Percentiles rank a stretch among this genome's conserved stretches.
Conservation (phyloP, 2,888 invertebrate species). For the Macrosoma leucophasiata region DNA sequence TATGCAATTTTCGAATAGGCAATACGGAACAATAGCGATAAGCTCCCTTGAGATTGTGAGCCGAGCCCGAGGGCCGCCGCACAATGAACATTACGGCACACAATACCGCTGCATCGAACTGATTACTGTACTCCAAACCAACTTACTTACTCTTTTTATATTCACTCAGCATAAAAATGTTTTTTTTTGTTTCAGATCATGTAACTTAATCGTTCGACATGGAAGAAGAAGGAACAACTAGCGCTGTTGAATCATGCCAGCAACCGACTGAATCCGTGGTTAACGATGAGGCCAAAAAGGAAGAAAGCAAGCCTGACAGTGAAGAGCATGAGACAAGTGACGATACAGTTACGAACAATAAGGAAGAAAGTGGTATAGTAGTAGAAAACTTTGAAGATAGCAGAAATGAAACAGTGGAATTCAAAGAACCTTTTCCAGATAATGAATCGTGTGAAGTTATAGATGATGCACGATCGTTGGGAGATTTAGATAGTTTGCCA, state of each 20-base stretch:
- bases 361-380: slow-evolving; percentile 44
- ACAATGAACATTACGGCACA: slow-evolving; percentile 41
- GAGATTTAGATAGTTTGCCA: slow-evolving; percentile 62
- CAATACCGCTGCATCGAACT: slow-evolving; percentile 42
- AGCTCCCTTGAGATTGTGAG: slow-evolving; percentile 45
- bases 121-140: slow-evolving; percentile 34
- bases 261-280: slow-evolving; percentile 35
- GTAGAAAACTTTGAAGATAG: slow-evolving; percentile 37
- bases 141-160: too few relatives aligned
- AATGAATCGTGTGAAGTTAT: slow-evolving; percentile 51
- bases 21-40: slow-evolving; percentile 43
- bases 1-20: slow-evolving; percentile 32
- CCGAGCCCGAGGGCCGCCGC: slow-evolving; percentile 35
- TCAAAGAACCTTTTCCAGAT: slow-evolving; percentile 44
- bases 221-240: slow-evolving; percentile 50
- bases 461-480: slow-evolving; percentile 60
- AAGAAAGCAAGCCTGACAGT: slow-evolving; percentile 31
- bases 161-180: slow-evolving; percentile 15
- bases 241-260: slow-evolving; percentile 36
- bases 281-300: slow-evolving; percentile 27
- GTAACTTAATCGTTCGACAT: slow-evolving; percentile 51
- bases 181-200: slow-evolving; percentile 65
- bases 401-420: slow-evolving; percentile 30
- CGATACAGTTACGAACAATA: slow-evolving; percentile 33
- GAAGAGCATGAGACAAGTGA: slow-evolving; percentile 33